Percentiles rank a stretch among this genome's conserved stretches.
These are phyloP conservation scores for Myripristis murdjan DNA, from an alignment of 2,797 vertebrate species.

Conservation along the genomic window DNA sequence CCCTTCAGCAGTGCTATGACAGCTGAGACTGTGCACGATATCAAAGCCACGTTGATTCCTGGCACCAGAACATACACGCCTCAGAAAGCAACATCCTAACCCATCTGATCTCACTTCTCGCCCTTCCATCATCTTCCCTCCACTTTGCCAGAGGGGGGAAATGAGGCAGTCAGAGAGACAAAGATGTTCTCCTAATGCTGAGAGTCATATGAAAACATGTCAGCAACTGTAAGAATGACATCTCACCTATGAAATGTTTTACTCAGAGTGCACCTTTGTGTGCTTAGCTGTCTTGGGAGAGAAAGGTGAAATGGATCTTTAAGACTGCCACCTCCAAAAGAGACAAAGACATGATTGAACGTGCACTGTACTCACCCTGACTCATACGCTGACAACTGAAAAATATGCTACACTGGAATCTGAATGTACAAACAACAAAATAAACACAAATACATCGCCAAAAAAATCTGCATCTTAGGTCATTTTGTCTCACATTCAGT, in stretches of 20 bases:
- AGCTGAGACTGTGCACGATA: slow-evolving; percentile 33
- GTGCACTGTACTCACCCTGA: slow-evolving; percentile 10
- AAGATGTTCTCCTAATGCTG: slow-evolving; percentile 40
- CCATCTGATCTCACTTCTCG: slow-evolving; percentile 50
- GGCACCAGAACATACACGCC: slow-evolving; percentile 49
- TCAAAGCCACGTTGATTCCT: slow-evolving; percentile 61
- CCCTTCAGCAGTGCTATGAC: slow-evolving; percentile 42
- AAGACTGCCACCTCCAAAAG: slow-evolving; percentile 20
- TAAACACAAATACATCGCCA: slow-evolving; percentile 4
- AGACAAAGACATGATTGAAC: neutral
- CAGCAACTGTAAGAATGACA: slow-evolving; percentile 21
- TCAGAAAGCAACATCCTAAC: slow-evolving; percentile 55
- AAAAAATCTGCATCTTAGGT: no score
- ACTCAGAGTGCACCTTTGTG: slow-evolving; percentile 12
- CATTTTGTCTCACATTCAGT: neutral
- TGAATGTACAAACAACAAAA: neutral
- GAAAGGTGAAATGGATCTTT: slow-evolving; percentile 11
- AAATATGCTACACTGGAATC: neutral
- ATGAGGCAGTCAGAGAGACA: slow-evolving; percentile 21
- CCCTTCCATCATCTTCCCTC: slow-evolving; percentile 42
- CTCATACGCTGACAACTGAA: slow-evolving; percentile 8
- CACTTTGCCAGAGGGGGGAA: slow-evolving; percentile 11
- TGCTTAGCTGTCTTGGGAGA: neutral
- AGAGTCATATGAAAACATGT: slow-evolving; percentile 60
- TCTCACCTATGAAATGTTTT: slow-evolving; percentile 26